Conservation (phyloP, 2,113 vertebrate genomes). For the Podarcis raffonei region DNA sequence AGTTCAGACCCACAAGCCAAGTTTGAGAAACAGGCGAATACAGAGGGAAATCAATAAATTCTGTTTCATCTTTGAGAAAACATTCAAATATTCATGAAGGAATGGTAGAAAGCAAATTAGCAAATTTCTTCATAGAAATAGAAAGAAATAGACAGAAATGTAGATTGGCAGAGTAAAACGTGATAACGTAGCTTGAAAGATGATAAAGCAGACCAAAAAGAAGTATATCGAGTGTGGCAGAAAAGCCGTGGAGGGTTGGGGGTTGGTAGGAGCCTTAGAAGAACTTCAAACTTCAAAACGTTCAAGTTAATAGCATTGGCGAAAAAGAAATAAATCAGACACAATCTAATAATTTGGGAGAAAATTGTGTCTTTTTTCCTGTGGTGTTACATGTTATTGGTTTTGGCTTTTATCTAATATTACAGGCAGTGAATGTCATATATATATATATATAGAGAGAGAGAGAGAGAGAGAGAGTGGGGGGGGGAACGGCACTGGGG, state of each 20-base stretch:
- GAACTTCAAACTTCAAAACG: neutral
- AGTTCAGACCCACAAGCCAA: neutral
- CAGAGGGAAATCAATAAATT: neutral
- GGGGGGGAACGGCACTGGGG: neutral
- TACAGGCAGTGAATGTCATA: neutral
- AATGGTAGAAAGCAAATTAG: neutral
- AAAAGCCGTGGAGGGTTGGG: no score
- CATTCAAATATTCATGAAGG: neutral
- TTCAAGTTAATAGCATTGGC: neutral
- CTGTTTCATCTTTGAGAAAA: neutral
- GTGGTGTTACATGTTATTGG: neutral
- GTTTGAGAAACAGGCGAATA: neutral
- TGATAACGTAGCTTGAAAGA: neutral
- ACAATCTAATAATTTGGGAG: neutral
- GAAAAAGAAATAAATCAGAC: neutral
- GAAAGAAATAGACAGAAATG: neutral
- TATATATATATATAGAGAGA: neutral
- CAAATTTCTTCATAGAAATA: neutral
- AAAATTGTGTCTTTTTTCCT: neutral
- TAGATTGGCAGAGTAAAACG: neutral
- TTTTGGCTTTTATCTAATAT: neutral
- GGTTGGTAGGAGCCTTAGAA: neutral
- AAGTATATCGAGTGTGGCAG: neutral
- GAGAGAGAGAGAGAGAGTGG: no score
- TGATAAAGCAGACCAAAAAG: neutral